Conservation (phyloP, 2,888 invertebrate species). For the Eulithis prunata region DNA sequence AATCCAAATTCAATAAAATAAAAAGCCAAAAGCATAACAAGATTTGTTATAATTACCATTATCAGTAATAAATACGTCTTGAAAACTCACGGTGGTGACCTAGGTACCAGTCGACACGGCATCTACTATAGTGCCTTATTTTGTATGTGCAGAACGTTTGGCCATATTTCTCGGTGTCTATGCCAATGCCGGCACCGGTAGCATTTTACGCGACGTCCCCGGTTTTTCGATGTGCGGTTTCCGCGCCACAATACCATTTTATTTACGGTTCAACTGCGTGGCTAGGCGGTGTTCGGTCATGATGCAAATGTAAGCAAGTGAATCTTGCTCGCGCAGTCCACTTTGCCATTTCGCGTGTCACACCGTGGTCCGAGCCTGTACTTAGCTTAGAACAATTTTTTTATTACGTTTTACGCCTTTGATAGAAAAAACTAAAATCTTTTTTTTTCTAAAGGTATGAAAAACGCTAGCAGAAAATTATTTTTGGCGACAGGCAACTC, state of each 20-base stretch:
- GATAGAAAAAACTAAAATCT: too few species aligned
- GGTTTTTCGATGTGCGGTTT: conserved; percentile 77
- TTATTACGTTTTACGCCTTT: too few species aligned
- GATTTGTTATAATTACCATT: conserved; percentile 32
- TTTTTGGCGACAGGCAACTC: conserved; percentile 23
- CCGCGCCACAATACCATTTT: conserved; percentile 73
- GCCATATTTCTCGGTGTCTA: conserved; percentile 74
- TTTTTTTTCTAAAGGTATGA: too few species aligned
- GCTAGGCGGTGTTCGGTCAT: conserved; percentile 65
- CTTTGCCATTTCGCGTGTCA: conserved; percentile 53
- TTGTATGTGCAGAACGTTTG: conserved; percentile 66
- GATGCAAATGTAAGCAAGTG: conserved; percentile 63
- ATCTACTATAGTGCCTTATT: conserved; percentile 60
- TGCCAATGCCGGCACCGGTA: conserved; percentile 67
- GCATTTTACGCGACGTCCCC: conserved; percentile 77
- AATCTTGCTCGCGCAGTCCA: conserved; percentile 52
- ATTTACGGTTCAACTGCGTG: conserved; percentile 69
- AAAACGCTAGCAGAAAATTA: too few species aligned
- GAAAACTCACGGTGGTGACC: conserved; percentile 13
- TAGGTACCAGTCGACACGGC: conserved; percentile 64
- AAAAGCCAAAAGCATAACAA: neutral
- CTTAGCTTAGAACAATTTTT: too few species aligned
- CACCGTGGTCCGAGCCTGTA: conserved; percentile 47
- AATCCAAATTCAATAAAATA: neutral
- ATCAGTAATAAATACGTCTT: conserved; percentile 29